Conservation (phyloP, 2,113 vertebrate species). For the Uropsilus gracilis region DNA sequence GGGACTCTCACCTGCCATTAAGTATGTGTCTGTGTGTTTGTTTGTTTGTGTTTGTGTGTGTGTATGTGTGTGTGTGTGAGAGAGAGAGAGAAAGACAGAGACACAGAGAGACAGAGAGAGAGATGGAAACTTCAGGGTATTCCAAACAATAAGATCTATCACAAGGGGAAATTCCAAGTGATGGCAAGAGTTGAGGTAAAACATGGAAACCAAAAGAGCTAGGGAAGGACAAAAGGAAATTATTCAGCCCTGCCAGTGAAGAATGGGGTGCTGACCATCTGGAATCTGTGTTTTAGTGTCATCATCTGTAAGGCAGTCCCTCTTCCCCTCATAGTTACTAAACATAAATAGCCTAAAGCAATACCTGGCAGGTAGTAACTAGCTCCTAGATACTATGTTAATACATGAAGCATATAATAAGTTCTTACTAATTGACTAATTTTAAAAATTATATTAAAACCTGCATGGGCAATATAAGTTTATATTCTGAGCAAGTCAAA, state of each 20-base stretch:
- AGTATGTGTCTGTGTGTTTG: no score
- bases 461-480: neutral
- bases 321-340: neutral
- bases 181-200: neutral
- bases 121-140: neutral
- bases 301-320: neutral
- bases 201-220: neutral
- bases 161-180: neutral
- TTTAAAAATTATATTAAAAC: constrained; percentile 3
- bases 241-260: neutral
- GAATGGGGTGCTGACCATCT: neutral
- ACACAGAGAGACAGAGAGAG: neutral
- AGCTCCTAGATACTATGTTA: neutral
- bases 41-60: no score
- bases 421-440: neutral
- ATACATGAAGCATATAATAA: neutral
- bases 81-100: neutral
- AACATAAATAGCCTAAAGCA: neutral
- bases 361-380: neutral
- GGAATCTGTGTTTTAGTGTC: neutral
- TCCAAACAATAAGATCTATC: neutral
- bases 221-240: neutral
- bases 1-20: fast-evolving
- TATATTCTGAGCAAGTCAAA: neutral
- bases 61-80: neutral